A percentile compares a stretch with the other conserved stretches of the same genome.
Evolutionary conservation across 2,113 vertebrate genomes (phyloP).

Genomic region (Phyllostomus discolor): DNA sequence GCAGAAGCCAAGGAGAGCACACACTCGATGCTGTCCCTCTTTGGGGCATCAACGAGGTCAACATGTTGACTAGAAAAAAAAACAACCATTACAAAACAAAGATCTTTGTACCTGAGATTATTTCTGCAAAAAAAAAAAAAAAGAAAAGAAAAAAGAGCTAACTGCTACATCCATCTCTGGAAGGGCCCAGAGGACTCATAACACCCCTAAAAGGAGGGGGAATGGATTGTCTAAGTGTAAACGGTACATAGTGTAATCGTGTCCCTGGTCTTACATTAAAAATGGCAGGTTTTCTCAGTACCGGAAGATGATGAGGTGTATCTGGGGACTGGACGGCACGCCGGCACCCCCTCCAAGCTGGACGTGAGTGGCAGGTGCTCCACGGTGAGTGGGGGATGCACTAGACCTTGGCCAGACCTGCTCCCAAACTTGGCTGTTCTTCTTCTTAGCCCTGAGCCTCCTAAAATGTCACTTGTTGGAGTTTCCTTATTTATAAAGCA

Average conservation of each 20-base stretch:
- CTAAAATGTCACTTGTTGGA: not conserved
- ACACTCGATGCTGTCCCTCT: no score
- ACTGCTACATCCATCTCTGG: fast-evolving
- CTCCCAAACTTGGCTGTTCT: not conserved
- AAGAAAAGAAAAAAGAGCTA: no score
- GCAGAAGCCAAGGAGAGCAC: fast-evolving
- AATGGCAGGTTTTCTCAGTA: no score
- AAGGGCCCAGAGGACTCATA: no score
- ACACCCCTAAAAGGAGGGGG: no score
- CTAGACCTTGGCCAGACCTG: fast-evolving
- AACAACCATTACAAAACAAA: not conserved
- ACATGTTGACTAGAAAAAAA: not conserved
- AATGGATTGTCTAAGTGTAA: not conserved
- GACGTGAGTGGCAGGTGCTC: fast-evolving
- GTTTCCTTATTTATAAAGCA: not conserved
- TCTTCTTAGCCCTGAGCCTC: not conserved
- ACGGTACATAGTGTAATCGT: fast-evolving
- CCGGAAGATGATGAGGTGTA: fast-evolving
- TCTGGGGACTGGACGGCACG: fast-evolving
- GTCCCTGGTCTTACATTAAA: not conserved
- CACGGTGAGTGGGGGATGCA: fast-evolving
- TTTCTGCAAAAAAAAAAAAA: not conserved
- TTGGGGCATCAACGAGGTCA: not conserved
- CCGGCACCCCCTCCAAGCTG: fast-evolving
- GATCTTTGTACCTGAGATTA: not conserved